phyloP scores from a whole-genome alignment of 2,113 vertebrate genomes.

The Psettodes erumei region DNA sequence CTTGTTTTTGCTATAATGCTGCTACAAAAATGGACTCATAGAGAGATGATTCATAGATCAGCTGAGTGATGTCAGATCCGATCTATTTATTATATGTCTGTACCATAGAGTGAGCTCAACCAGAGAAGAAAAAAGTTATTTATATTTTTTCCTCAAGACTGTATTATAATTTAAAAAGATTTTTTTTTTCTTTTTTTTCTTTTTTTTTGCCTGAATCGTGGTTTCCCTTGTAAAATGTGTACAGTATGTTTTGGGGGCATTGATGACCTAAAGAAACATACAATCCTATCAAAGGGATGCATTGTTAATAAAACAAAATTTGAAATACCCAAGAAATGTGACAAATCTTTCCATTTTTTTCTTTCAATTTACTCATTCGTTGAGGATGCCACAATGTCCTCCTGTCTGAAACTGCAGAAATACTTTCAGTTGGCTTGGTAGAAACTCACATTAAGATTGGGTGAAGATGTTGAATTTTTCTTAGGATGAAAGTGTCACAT shows the following conservation, averaged over 20 bases:
- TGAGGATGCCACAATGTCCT: not conserved
- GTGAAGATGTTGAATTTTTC: not conserved
- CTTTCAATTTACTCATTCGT: not conserved
- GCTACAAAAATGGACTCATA: conserved; percentile 81
- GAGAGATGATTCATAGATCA: conserved; percentile 80
- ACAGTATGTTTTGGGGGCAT: conserved; percentile 93
- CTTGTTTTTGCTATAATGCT: conserved; percentile 80
- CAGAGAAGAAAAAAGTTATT: conserved; percentile 90
- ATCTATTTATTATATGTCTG: conserved; percentile 98
- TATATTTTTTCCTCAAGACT: conserved; percentile 97
- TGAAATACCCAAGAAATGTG: conserved; percentile 62
- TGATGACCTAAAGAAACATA: conserved; percentile 92
- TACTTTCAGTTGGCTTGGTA: not conserved
- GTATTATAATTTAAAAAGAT: conserved; percentile 92
- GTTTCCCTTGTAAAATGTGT: conserved; percentile 93
- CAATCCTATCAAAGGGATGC: conserved; percentile 96
- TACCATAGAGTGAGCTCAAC: conserved; percentile 92
- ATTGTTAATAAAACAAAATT: conserved; percentile 93
- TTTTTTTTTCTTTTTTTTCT: conserved; percentile 84
- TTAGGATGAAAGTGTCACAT: not conserved
- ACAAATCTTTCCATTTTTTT: not conserved
- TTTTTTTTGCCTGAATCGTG: conserved; percentile 86
- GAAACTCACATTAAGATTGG: not conserved
- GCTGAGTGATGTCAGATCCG: conserved; percentile 90
- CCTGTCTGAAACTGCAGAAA: not conserved